Base-by-base conservation (phyloP, 2,888 invertebrate species). In the Lasius fuliginosus region DNA sequence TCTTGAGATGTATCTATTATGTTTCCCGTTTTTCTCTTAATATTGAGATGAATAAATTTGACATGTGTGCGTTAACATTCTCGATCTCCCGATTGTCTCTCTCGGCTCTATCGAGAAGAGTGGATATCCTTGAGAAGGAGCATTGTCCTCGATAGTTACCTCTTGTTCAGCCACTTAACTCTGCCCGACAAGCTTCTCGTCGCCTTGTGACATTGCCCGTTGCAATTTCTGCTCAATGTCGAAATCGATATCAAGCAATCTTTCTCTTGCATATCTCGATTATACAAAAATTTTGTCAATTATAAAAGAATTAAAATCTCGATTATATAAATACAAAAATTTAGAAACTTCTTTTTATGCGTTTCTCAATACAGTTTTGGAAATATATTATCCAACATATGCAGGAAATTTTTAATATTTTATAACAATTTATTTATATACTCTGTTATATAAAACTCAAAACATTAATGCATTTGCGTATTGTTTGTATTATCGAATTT, bases 61-160 rank as follows among this genome's bases (percentile, higher is more conserved):
- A n/a, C 27, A 65, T 76, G 3, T 67, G 53, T 56, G 53, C 36
- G n/a, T 76, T 76, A 67, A n/a, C 27, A 76, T 76, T 76, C 67
- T 53, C n/a, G 53, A 40, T 76, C 42, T 76, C 67, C 36, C 5
- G 46, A 53, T 69, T 75, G 67, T 65, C 67, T 49, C 49, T 65
- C 82, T 58, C 62, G 42, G 46, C 62, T 64, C 15, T 67, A 56
- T 53, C 56, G 60, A 65, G 77, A 73, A 68, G 88, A 92, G 91
- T 91, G 90, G 94, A 90, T 94, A 93, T 93, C 94, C 94, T 94
- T 94, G 94, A 91, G 82, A 87, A 88, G 92, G 93, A 94, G 91
- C 94, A 93, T 94, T 94, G 94, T 93, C 94, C 92, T 69, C 75
- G 56, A 85, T 88, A 76, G 84, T 73, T 84, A 79, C 56, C 82